phyloP scores from a whole-genome alignment of 2,888 invertebrate genomes.

The Lysandra bellargus region DNA sequence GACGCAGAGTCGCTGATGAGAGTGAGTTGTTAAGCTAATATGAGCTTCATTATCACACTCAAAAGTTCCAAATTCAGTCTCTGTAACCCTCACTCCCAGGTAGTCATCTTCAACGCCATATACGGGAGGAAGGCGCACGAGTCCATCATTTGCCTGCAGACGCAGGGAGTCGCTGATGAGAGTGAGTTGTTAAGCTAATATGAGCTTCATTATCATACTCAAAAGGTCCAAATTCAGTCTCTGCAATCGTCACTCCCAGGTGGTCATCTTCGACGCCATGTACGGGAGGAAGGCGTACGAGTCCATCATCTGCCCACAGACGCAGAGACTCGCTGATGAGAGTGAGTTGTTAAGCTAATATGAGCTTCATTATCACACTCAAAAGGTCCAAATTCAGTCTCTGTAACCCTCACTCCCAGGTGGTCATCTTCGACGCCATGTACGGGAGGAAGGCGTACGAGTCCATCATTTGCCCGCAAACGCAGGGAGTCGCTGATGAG shows the following conservation, averaged over 20 bases:
- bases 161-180: constrained; percentile 88
- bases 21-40: too few species aligned
- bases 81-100: constrained; percentile 90
- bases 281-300: constrained; percentile 92
- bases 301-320: constrained; percentile 88
- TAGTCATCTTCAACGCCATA: constrained; percentile 93
- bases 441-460: constrained; percentile 92
- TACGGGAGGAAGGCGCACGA: constrained; percentile 92
- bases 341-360: constrained; percentile 80
- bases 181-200: constrained; percentile 80
- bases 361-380: too few species aligned
- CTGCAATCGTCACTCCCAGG: constrained; percentile 88
- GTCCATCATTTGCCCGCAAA: constrained; percentile 88
- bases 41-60: too few species aligned
- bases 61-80: too few species aligned
- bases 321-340: constrained; percentile 88
- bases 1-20: constrained; percentile 89
- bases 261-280: constrained; percentile 93
- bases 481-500: constrained; percentile 88
- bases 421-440: constrained; percentile 93
- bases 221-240: too few species aligned
- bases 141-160: constrained; percentile 88
- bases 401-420: constrained; percentile 90
- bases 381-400: too few species aligned
- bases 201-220: too few species aligned